Base-by-base conservation (phyloP, 2,888 invertebrate species). In the Leptothorax acervorum region DNA sequence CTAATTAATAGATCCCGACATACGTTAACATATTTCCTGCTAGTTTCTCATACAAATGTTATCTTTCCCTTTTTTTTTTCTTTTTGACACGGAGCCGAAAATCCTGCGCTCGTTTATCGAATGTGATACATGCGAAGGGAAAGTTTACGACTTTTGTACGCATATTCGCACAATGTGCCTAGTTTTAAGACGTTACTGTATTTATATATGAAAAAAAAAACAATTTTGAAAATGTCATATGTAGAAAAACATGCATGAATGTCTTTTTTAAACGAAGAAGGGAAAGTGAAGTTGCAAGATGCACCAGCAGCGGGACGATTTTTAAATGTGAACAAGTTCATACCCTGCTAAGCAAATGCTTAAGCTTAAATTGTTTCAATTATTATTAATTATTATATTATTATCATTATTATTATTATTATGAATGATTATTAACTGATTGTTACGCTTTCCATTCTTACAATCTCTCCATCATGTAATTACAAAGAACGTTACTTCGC, bases 341-440 rank as follows among this genome's bases (percentile, higher is more conserved):
- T 23, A 42, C 1, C n/a, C n/a, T 42, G 42, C 23, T 35, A 35
- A 35, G 35, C 6, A 35, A 35, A 35, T 35, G 3, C 0, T 65
- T 65, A 39, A 39, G 35, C 15, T 2, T n/a, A 71, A 71, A 23
- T 71, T 53, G 53, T 71, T 71, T 70, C 3, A 35, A 71, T 53
- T 71, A 73, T 55, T n/a, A 71, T 71, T 71, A 42, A 66, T 66
- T 28, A 66, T 68, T 48, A 48, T 45, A 45, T 45, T 9, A 70
- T 70, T 55, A n/a, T 53, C n/a, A 51, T 51, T 68, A 51, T 18
- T 15, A 68, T 18, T 70, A n/a, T 71, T 35, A 39, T 71, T 53
- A 68, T 35, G 6, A 68, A 51, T 5, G 18, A 68, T 31, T 5
- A 70, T 70, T 31, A 71, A 71, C 55, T 39, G 39, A 53, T 53